A percentile compares a stretch with the other conserved stretches of the same genome.
Evolutionary conservation across 1,140 invertebrate genomes (phyloP).

Genomic region (Eueides isabella): DNA sequence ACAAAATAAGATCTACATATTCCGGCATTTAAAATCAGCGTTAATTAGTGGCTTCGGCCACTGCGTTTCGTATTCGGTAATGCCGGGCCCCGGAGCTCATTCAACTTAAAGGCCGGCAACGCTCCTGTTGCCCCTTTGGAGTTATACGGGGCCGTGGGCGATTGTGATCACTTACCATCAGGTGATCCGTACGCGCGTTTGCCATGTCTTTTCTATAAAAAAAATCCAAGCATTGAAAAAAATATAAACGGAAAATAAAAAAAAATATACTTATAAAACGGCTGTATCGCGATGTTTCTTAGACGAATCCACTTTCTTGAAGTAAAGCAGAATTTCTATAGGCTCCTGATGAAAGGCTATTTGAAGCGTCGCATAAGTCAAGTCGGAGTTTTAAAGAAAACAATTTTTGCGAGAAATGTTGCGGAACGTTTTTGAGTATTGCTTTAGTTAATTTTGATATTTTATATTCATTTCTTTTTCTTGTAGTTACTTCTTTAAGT

Average conservation of each 20-base stretch:
- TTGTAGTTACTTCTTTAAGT: too few relatives aligned
- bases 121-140: too few relatives aligned
- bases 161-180: too few relatives aligned
- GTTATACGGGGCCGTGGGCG: too few relatives aligned
- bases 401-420: conserved; percentile 17
- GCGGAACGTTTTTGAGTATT: conserved; percentile 5
- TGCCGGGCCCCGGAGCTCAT: too few relatives aligned
- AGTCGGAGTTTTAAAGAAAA: conserved; percentile 34
- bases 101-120: too few relatives aligned
- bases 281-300: conserved; percentile 29
- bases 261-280: conserved; percentile 25
- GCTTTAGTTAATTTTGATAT: conserved; percentile 17
- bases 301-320: conserved; percentile 31
- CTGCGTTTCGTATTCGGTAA: too few relatives aligned
- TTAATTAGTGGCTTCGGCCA: too few relatives aligned
- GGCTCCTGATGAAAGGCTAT: conserved; percentile 38
- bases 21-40: too few relatives aligned
- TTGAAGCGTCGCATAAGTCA: conserved; percentile 28
- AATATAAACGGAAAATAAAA: conserved; percentile 18
- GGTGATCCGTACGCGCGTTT: too few relatives aligned
- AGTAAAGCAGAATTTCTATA: conserved; percentile 39
- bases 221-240: conserved; percentile 8
- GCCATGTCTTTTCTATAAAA: too few relatives aligned
- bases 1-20: too few relatives aligned
- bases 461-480: neutral